phyloP scores from a whole-genome alignment of 2,113 vertebrate species.

The Tympanuchus pallidicinctus region DNA sequence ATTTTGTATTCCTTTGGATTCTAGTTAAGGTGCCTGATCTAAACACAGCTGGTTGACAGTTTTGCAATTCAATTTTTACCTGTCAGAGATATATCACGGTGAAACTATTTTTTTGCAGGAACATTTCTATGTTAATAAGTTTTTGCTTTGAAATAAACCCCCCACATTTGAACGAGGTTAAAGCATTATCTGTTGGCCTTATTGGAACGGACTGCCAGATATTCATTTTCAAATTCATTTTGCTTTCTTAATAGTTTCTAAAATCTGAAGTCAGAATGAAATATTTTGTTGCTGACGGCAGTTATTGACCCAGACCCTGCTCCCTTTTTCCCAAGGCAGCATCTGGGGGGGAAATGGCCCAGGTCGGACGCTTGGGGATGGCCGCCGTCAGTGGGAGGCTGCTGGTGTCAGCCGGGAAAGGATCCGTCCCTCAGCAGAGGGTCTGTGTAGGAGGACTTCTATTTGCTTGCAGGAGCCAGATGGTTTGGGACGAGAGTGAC shows the following conservation, averaged over 20 bases:
- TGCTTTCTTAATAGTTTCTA: neutral
- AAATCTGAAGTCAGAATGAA: neutral
- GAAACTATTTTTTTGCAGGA: constrained; percentile 3
- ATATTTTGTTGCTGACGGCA: neutral
- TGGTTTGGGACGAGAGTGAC: constrained; percentile 60
- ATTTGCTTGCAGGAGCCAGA: constrained; percentile 63
- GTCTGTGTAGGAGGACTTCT: constrained; percentile 62
- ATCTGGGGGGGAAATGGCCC: neutral
- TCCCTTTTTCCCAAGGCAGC: neutral
- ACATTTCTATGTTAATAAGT: constrained; percentile 28
- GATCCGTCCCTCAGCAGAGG: constrained; percentile 34
- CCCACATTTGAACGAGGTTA: constrained; percentile 3
- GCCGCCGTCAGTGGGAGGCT: neutral
- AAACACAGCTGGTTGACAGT: neutral
- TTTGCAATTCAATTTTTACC: constrained; percentile 37
- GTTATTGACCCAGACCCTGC: neutral
- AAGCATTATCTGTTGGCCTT: neutral
- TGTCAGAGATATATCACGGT: constrained; percentile 17
- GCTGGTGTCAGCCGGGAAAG: constrained; percentile 22
- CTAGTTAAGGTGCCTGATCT: neutral
- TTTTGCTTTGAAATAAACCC: neutral
- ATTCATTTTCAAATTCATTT: constrained; percentile 16
- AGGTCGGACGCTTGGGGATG: neutral
- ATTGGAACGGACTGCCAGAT: neutral
- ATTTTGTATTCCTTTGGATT: neutral